These are phyloP conservation scores for Sarotherodon lohbergeri DNA, from an alignment of 2,113 vertebrate genomes.

Conservation along the genomic window DNA sequence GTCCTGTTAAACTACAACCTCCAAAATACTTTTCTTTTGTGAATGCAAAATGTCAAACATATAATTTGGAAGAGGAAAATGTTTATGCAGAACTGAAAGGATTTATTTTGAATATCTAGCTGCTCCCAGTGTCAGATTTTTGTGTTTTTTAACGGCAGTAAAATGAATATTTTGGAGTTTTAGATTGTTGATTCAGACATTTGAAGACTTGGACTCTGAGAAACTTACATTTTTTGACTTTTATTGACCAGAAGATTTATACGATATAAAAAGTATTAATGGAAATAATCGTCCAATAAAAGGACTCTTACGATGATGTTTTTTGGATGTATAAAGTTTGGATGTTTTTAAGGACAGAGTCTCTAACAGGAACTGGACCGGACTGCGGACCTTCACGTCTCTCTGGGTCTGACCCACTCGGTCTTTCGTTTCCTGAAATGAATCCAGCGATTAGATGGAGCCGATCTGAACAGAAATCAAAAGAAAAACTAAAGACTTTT, in stretches of 20 bases:
- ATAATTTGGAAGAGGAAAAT: neutral
- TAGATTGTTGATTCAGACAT: neutral
- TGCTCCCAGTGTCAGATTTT: neutral
- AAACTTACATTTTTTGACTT: neutral
- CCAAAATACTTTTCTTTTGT: neutral
- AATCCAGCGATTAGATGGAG: conserved; percentile 18
- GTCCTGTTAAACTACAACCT: neutral
- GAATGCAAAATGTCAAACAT: neutral
- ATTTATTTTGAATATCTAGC: neutral
- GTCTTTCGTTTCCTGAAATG: neutral
- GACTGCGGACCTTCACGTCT: rapidly evolving
- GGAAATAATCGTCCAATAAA: neutral
- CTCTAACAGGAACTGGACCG: neutral
- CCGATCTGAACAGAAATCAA: neutral
- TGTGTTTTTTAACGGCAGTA: neutral
- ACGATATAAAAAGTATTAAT: neutral
- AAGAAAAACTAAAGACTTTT: neutral
- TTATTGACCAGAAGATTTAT: neutral
- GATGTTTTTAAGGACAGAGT: neutral
- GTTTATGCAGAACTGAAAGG: neutral
- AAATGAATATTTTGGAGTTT: neutral
- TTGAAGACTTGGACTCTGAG: neutral
- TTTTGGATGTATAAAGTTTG: neutral
- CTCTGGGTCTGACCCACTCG: neutral
- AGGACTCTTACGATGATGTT: neutral